Evolutionary conservation across 2,888 invertebrate genomes (phyloP).

Genomic region (Netelia inedita): DNA sequence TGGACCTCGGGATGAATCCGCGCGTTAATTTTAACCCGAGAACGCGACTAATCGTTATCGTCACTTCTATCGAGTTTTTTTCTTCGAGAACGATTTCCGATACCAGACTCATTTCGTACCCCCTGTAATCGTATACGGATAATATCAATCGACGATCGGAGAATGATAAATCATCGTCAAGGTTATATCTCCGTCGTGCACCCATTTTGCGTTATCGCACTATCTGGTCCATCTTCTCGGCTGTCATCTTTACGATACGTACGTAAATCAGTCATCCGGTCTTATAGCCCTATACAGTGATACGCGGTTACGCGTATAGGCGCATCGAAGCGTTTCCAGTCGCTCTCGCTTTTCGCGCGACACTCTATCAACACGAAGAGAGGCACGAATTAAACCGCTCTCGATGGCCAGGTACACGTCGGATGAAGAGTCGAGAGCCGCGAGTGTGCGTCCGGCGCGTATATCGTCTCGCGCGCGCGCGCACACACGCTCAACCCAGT

Average conservation of each 20-base stretch:
- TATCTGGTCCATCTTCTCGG: slow-evolving; percentile 26
- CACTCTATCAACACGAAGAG: slow-evolving; percentile 40
- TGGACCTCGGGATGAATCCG: neutral
- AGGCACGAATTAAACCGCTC: slow-evolving; percentile 7
- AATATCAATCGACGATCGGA: neutral
- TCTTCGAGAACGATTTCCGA: neutral
- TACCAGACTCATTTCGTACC: no score
- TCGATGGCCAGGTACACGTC: neutral
- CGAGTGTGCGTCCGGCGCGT: slow-evolving; percentile 1
- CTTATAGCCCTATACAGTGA: neutral
- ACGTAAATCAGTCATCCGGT: neutral
- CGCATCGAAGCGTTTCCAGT: neutral
- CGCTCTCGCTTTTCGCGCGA: slow-evolving; percentile 48
- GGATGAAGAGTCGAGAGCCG: neutral
- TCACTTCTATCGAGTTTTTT: neutral
- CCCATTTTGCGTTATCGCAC: slow-evolving; percentile 21
- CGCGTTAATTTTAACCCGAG: neutral
- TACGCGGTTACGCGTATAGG: neutral
- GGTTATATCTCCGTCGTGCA: neutral
- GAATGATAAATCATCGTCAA: slow-evolving; percentile 3
- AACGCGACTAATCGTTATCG: neutral
- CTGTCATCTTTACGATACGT: neutral
- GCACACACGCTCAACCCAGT: slow-evolving; percentile 48
- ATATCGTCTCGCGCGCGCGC: neutral
- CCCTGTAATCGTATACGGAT: no score